A percentile compares a stretch with the other conserved stretches of the same genome.
phyloP scores from a whole-genome alignment of 2,888 invertebrate genomes.

The Aradus depressus region DNA sequence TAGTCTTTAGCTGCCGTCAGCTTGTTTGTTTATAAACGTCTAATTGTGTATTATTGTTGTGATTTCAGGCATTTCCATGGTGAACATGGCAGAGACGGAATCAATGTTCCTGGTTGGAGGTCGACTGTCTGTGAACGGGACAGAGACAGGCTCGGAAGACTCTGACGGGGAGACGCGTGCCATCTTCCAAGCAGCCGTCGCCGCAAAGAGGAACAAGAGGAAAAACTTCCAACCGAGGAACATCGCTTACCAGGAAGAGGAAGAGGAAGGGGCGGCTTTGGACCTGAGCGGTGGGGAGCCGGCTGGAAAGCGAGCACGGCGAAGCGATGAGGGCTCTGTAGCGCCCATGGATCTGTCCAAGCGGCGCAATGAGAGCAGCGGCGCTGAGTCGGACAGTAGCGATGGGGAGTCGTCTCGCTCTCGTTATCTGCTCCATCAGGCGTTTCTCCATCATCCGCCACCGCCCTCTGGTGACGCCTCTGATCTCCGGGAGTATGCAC shows the following conservation, averaged over 20 bases:
- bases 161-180: conserved; percentile 42
- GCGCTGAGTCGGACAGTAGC: conserved; percentile 35
- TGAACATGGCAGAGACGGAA: conserved; percentile 36
- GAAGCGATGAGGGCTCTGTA: conserved; percentile 26
- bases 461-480: conserved; percentile 39
- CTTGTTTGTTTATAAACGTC: not conserved
- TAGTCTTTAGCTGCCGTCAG: too few relatives aligned
- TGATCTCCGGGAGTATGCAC: conserved; percentile 62
- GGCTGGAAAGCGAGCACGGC: conserved; percentile 31
- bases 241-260: conserved; percentile 40
- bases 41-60: not conserved
- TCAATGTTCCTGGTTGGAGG: conserved; percentile 48
- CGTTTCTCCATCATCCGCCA: conserved; percentile 26
- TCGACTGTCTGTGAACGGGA: conserved; percentile 44
- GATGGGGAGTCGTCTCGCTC: conserved; percentile 5
- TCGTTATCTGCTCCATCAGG: conserved; percentile 27
- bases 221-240: conserved; percentile 71
- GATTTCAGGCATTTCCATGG: conserved; percentile 30
- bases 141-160: conserved; percentile 42
- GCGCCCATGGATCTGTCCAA: conserved; percentile 25
- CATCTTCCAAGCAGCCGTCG: conserved; percentile 34
- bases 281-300: conserved; percentile 15
- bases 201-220: conserved; percentile 59
- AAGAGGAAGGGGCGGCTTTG: conserved; percentile 22
- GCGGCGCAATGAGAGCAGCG: conserved; percentile 22